phyloP scores from a whole-genome alignment of 2,797 vertebrate species.

The Gallinago solitaria region DNA sequence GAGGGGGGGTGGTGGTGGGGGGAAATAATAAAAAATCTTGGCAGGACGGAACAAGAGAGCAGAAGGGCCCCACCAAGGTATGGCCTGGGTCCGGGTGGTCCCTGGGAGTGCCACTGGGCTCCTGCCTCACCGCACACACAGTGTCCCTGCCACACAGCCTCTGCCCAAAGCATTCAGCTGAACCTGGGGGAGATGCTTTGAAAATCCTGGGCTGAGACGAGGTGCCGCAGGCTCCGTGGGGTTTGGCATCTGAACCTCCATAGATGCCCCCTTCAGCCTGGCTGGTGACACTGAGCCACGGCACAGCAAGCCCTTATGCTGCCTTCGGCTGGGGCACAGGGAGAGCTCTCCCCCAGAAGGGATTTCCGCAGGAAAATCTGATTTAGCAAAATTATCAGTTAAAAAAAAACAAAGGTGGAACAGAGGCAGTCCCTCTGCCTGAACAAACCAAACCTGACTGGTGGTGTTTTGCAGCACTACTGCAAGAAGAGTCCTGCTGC shows the following conservation, averaged over 20 bases:
- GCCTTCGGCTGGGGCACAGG: neutral
- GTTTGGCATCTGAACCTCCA: neutral
- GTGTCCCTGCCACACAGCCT: fast-evolving
- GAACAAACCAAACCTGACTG: neutral
- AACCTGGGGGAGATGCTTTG: neutral
- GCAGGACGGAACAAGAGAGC: neutral
- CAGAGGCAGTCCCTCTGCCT: neutral
- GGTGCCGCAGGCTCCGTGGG: neutral
- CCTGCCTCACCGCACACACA: neutral
- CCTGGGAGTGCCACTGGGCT: fast-evolving
- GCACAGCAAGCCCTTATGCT: neutral
- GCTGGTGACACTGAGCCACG: fast-evolving
- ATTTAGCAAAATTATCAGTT: neutral
- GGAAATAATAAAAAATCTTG: neutral
- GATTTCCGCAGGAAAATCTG: neutral
- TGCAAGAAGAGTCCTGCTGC: neutral
- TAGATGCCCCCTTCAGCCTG: neutral
- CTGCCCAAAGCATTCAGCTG: fast-evolving
- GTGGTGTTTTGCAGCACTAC: fast-evolving
- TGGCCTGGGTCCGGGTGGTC: fast-evolving
- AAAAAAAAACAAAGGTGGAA: neutral
- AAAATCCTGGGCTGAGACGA: neutral
- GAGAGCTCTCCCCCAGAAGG: neutral
- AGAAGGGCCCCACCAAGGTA: neutral
- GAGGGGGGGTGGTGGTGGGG: too few relatives aligned